Base-by-base conservation (phyloP, 2,888 invertebrate species). In the Drosophila mercatorum region DNA sequence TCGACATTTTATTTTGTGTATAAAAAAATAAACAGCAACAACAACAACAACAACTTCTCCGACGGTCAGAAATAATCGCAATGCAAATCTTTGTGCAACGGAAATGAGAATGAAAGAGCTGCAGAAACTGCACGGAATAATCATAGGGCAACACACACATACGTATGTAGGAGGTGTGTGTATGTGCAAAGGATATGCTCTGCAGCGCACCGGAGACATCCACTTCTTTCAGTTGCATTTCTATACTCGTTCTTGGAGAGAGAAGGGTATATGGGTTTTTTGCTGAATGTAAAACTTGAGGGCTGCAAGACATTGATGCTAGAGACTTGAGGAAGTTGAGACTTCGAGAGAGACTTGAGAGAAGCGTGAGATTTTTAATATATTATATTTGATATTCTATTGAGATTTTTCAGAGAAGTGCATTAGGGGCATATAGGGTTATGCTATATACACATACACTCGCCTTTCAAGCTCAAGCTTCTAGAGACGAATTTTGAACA, bases 71-170 rank as follows among this genome's bases (percentile, higher is more conserved):
- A 68, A 61, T 72, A 78, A 68, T 78, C 63, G 58, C 78, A 63
- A 71, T 70, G 78, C 78, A 78, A 73, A 81, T 81, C 69, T 68
- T 81, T 69, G 47, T 67, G 53, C 60, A 68, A 69, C 55, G 61
- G 53, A 79, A 75, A 76, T 70, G 44, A 68, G 56, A 61, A 57
- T 40, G 49, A 59, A 65, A 65, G 44, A 60, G 59, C 40, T 59
- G 43, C 43, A 26, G 46, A 17, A 41, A 6, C 55, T 41, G 41
- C 36, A 17, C 40, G 56, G 61, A 65, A 68, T 59, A 67, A 67
- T 77, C 67, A 79, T 59, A 49, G 47, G 38, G 46, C 56, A 58
- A 14, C 38, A 55, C 22, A 22, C 44, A 17, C 17, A 22, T 12
- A 22, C 44, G 12, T 12, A 22, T 22, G 12, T 22, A 26, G 5